These are phyloP conservation scores for Autographa pulchrina DNA, from an alignment of 2,888 invertebrate genomes.

Conservation along the genomic window DNA sequence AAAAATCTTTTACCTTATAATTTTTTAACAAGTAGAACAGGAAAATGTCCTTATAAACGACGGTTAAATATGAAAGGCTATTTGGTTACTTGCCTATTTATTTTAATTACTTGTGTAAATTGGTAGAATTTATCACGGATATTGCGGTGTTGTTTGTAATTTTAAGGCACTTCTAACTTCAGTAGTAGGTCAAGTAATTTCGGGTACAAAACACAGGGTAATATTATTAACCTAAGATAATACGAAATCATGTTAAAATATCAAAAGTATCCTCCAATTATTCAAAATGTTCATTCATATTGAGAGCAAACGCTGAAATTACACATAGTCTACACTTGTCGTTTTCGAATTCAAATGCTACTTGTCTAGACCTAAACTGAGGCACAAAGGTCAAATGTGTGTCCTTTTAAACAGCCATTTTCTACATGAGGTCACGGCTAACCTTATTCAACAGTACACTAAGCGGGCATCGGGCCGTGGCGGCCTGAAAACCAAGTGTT, in stretches of 20 bases:
- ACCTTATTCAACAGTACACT: neutral
- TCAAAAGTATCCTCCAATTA: too few relatives aligned
- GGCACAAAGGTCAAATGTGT: too few relatives aligned
- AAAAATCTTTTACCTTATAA: slow-evolving; percentile 31
- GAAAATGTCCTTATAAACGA: slow-evolving; percentile 44
- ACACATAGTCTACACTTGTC: too few relatives aligned
- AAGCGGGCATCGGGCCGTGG: neutral
- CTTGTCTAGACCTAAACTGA: too few relatives aligned
- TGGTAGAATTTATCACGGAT: neutral
- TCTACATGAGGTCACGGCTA: neutral
- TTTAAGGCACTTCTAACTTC: neutral
- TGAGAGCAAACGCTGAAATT: too few relatives aligned
- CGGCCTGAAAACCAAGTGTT: neutral
- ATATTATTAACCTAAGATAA: too few relatives aligned
- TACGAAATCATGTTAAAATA: too few relatives aligned
- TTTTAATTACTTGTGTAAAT: slow-evolving; percentile 42
- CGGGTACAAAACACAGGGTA: too few relatives aligned
- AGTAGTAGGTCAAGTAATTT: too few relatives aligned
- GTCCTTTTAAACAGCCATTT: neutral
- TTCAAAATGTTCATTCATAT: too few relatives aligned
- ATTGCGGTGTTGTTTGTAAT: neutral
- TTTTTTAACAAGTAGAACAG: slow-evolving; percentile 31
- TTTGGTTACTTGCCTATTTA: slow-evolving; percentile 40
- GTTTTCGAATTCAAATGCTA: too few relatives aligned
- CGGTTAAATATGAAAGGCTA: slow-evolving; percentile 51